phyloP scores from a whole-genome alignment of 2,888 invertebrate species.

The Sminthurinus aureus region DNA sequence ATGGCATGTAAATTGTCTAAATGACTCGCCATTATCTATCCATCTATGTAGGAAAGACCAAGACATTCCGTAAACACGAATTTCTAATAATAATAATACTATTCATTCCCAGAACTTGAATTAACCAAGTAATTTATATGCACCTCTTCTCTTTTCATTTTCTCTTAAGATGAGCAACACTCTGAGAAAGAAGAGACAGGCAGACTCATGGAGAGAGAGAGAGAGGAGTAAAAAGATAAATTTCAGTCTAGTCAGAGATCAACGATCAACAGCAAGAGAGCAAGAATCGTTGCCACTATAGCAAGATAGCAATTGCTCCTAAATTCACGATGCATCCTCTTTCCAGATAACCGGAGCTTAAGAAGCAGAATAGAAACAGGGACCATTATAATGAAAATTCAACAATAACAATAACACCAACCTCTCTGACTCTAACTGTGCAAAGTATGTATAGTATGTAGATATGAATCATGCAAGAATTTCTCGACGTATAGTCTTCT shows the following conservation, averaged over 20 bases:
- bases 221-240: background rate
- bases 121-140: slow-evolving; percentile 13
- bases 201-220: too few relatives aligned
- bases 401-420: background rate
- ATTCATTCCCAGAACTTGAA: background rate
- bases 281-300: too few relatives aligned
- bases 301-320: background rate
- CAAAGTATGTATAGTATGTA: too few relatives aligned
- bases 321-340: background rate
- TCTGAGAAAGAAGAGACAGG: too few relatives aligned
- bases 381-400: background rate
- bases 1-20: too few relatives aligned
- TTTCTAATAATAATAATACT: too few relatives aligned
- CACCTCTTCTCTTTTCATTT: background rate
- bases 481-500: too few relatives aligned
- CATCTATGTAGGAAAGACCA: too few relatives aligned
- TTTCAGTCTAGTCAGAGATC: background rate
- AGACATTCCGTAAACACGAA: too few relatives aligned
- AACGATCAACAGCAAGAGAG: background rate
- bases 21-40: too few relatives aligned
- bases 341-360: background rate
- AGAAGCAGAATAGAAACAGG: background rate
- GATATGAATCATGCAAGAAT: background rate
- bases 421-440: background rate
- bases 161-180: background rate